Base-by-base conservation (phyloP, 2,888 invertebrate species). In the Synergus itoensis region DNA sequence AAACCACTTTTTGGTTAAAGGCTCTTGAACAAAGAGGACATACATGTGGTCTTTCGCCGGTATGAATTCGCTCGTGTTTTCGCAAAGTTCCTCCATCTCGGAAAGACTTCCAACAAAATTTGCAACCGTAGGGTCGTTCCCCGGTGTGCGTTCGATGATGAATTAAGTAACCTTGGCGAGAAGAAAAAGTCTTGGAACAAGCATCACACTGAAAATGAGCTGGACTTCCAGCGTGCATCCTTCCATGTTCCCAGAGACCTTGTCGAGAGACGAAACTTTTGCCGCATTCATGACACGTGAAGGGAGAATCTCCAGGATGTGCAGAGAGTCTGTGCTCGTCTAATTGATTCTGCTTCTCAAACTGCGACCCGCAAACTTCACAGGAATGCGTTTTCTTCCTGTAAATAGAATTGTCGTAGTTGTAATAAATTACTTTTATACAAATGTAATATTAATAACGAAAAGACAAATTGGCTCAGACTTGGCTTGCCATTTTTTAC, bases 1-100 rank as follows among this genome's bases (percentile, higher is more conserved):
- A 86, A 3, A 94, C 94, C 18, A 94, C 94, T 87, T 94, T 93
- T 85, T 94, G 94, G 87, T 94, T 94, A 83, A 94, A 94, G n/a
- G 94, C 93, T 77, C 93, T 92, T 4, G 92, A 88, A 86, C 94
- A 94, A 1, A 94, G 86, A 1, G 94, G 93, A 87, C 94, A 94
- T 18, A 92, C 93, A 80, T 94, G 93, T 0, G 94, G 94, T 64
- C 93, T 90, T 82, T 94, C 93, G 0, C 94, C 94, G 0, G 93
- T 93, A 79, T 93, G 93, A 73, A 93, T 93, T 28, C 93, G 89
- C 84, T 93, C 93, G 79, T 93, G 93, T 84, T 93, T 93, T 60
- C 93, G 89, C 45, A 93, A 86, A 1, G 93, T 93, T 1, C 93
- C 94, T 14, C 94, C 94, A 81, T 94, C 94, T 12, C 94, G 92